Conservation (phyloP, 2,888 invertebrate species). For the Abrostola triplasia region DNA sequence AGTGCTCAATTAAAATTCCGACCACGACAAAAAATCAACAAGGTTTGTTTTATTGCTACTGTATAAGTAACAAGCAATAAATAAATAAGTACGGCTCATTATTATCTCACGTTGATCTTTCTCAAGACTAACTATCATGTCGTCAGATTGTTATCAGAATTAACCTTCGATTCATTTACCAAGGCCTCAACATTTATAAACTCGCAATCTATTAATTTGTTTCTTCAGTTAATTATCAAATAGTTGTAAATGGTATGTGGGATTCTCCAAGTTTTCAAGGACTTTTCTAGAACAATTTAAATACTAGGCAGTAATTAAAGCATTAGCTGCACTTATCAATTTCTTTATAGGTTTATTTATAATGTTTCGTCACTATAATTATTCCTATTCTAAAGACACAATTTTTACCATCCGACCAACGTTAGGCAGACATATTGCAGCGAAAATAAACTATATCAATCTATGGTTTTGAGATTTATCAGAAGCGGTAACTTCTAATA, state of each 20-base stretch:
- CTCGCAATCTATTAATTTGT: slow-evolving; percentile 22
- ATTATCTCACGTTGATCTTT: slow-evolving; percentile 6
- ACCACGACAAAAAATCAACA: slow-evolving; percentile 4
- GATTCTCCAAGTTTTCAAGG: not conserved
- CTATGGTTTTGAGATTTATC: not conserved
- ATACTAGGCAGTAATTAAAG: not conserved
- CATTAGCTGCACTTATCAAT: not conserved
- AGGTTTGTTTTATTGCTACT: not conserved
- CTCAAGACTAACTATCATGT: slow-evolving; percentile 4
- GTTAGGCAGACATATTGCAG: too few relatives aligned
- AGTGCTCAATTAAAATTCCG: slow-evolving; percentile 36
- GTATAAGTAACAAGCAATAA: not conserved
- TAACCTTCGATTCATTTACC: slow-evolving; percentile 22
- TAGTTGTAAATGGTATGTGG: slow-evolving; percentile 2
- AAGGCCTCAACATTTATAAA: slow-evolving; percentile 11
- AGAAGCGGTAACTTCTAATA: too few relatives aligned
- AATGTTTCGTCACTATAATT: too few relatives aligned
- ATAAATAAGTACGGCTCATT: slow-evolving; percentile 4
- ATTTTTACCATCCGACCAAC: too few relatives aligned
- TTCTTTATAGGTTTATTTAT: not conserved
- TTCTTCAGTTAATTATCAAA: slow-evolving; percentile 3
- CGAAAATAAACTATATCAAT: too few relatives aligned
- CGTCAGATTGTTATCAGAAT: slow-evolving; percentile 25
- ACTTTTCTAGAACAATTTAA: not conserved
- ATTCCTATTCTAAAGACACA: too few relatives aligned